Evolutionary conservation across 2,797 vertebrate genomes (phyloP).

Genomic region (Clarias pachynema): DNA sequence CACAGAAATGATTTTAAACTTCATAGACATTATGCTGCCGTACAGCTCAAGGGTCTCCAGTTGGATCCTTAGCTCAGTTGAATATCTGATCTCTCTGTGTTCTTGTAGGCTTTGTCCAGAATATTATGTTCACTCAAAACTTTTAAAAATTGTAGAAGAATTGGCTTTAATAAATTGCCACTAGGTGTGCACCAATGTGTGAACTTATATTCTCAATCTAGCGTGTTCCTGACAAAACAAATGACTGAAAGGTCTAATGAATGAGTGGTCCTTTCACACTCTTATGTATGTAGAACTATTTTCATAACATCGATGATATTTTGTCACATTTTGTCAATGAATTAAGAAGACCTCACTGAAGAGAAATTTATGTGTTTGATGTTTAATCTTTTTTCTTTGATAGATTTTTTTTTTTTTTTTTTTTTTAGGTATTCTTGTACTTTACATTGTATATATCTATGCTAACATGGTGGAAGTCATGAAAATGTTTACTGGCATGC

Average conservation of each 20-base stretch:
- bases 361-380: not conserved
- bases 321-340: not conserved
- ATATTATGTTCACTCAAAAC: not conserved
- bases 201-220: not conserved
- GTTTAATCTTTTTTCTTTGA: not conserved
- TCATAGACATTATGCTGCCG: not conserved
- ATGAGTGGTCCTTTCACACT: not conserved
- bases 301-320: not conserved
- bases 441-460: slow-evolving; percentile 15
- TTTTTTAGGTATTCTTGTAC: not conserved
- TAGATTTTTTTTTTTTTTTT: not conserved
- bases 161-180: too few species aligned
- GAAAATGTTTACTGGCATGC: slow-evolving; percentile 18
- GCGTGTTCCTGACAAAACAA: not conserved
- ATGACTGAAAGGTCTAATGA: slow-evolving; percentile 12
- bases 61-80: not conserved
- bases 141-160: not conserved
- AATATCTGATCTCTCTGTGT: not conserved
- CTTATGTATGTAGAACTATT: not conserved
- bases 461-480: not conserved
- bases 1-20: not conserved
- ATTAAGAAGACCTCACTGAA: not conserved
- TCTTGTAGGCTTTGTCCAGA: not conserved
- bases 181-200: not conserved
- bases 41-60: not conserved